Evolutionary conservation across 2,888 invertebrate genomes (phyloP), one percentile per base, ranked within the genome.

Genomic region (Idaea dimidiata): DNA sequence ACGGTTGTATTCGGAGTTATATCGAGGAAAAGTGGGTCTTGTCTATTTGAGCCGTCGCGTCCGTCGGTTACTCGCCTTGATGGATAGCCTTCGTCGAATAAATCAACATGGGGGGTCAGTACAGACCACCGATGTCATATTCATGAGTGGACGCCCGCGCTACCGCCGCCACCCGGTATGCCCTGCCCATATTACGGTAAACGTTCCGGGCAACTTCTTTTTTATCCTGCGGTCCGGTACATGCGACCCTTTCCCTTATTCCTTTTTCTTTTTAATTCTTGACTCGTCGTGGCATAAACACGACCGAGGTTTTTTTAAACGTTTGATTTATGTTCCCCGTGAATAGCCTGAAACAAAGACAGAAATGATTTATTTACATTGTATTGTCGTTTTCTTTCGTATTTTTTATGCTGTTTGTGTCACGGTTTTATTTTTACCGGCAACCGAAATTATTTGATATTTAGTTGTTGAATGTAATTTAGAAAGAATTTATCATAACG

Each of bases 111-210:
- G 76, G 71, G 80, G 84, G 83, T 83, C 84, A 80, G 75, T 75
- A 70, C 55, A 72, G 76, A 78, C 84, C 86, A 74, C 86, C 86
- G 86, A 88, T 90, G 89, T 87, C 88, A 87, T 89, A 90, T 91
- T 91, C 89, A 90, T 90, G 88, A 90, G 87, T 73, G 72, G 24
- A 24, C 24, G 67, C 72, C 70, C 70, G 69, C 60, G 18, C 60
- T n/a, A n/a, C n/a, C 70, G 70, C 70, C 60, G 18, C 60, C n/a
- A n/a, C n/a, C n/a, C 58, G 43, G 58, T 58, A 61, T 43, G 63
- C 59, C 62, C 60, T 54, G 33, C 62, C 65, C 68, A 70, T 66
- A 63, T 75, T 70, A 74, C 56, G 74, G 77, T 80, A 79, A 83
- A 80, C 80, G 82, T 78, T 80, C 74, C 74, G 70, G 74, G 77